Percentiles rank a stretch among this genome's conserved stretches.
These are phyloP conservation scores for Watsonalla cultraria DNA, from an alignment of 2,888 invertebrate species.

Conservation along the genomic window DNA sequence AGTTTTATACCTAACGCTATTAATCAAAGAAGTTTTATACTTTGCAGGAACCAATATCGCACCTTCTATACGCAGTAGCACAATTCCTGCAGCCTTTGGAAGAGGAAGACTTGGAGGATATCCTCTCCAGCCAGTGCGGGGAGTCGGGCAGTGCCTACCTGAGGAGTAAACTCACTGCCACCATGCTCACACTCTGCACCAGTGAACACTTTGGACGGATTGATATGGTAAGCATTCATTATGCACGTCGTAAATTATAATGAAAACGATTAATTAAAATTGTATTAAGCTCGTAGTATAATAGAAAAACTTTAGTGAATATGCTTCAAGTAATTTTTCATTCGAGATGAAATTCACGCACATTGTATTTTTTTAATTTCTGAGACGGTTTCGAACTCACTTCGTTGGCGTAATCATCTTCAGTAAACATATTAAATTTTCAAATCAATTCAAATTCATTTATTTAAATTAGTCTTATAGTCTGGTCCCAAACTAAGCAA, in stretches of 20 bases:
- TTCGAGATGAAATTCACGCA: no score
- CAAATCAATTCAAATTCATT: no score
- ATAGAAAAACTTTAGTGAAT: no score
- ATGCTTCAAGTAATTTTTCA: no score
- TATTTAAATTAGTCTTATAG: no score
- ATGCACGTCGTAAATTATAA: conserved; percentile 9
- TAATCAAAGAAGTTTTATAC: no score
- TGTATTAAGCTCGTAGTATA: neutral
- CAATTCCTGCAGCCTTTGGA: conserved; percentile 49
- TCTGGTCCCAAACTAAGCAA: no score
- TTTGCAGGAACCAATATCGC: conserved; percentile 62
- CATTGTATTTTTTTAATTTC: no score
- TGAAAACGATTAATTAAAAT: conserved; percentile 13
- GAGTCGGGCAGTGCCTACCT: conserved; percentile 41
- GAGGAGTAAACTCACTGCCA: conserved; percentile 37
- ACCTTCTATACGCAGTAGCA: conserved; percentile 47
- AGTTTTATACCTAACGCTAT: no score
- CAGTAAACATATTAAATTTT: no score
- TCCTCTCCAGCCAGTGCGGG: conserved; percentile 43
- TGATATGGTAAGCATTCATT: conserved; percentile 40
- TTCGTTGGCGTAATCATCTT: no score
- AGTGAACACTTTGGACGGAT: conserved; percentile 30
- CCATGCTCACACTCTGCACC: conserved; percentile 50
- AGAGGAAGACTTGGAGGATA: conserved; percentile 58
- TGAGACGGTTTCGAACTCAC: no score